These are phyloP conservation scores for Agonopterix subpropinquella DNA, from an alignment of 2,888 invertebrate species.

Conservation along the genomic window DNA sequence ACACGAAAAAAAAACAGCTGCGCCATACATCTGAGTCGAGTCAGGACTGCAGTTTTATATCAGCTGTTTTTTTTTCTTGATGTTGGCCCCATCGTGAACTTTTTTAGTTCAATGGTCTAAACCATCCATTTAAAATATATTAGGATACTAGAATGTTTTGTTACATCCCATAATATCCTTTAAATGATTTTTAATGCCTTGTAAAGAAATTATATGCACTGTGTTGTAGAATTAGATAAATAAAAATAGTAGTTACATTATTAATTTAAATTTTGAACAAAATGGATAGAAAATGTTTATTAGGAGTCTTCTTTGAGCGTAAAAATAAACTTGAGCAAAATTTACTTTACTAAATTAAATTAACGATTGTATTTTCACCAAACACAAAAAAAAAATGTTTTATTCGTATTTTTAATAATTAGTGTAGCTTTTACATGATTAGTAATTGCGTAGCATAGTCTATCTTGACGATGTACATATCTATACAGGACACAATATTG, in stretches of 20 bases:
- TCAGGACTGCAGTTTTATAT: no score
- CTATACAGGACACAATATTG: slow-evolving; percentile 43
- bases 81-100: no score
- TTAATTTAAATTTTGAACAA: neutral
- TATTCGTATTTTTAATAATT: slow-evolving; percentile 21
- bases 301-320: neutral
- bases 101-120: no score
- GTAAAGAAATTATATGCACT: no score
- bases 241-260: no score
- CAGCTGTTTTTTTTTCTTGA: slow-evolving; percentile 6
- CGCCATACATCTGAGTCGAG: no score
- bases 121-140: no score
- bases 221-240: no score
- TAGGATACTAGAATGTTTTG: no score
- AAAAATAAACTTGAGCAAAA: neutral
- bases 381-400: slow-evolving; percentile 10
- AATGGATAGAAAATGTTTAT: neutral
- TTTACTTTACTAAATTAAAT: no score
- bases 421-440: slow-evolving; percentile 52
- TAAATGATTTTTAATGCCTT: no score
- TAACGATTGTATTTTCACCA: slow-evolving; percentile 7
- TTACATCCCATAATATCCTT: neutral
- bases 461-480: slow-evolving; percentile 60
- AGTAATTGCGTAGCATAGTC: slow-evolving; percentile 31
- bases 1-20: no score